A percentile compares a stretch with the other conserved stretches of the same genome.
phyloP scores from a whole-genome alignment of 2,113 vertebrate species.

The Dunckerocampus dactyliophorus region DNA sequence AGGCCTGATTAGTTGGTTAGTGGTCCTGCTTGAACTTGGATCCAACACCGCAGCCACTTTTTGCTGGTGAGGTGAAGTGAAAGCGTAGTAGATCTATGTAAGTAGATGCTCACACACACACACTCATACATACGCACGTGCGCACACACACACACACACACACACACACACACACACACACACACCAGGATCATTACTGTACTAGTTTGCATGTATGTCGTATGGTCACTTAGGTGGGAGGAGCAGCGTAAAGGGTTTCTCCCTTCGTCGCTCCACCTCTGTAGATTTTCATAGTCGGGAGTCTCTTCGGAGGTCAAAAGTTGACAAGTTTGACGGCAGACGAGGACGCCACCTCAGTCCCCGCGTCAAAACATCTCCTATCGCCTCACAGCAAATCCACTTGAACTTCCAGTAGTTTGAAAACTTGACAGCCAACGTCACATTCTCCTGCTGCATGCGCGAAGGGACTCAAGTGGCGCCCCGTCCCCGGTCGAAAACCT shows the following conservation, averaged over 20 bases:
- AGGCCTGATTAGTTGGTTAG: constrained; percentile 44
- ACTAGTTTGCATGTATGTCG: constrained; percentile 77
- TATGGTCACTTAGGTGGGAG: constrained; percentile 72
- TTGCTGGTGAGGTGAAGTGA: constrained; percentile 36
- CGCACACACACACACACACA: too few relatives aligned
- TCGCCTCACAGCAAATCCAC: constrained; percentile 22
- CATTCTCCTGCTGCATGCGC: constrained; percentile 39
- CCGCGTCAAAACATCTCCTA: background rate
- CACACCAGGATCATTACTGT: constrained; percentile 63
- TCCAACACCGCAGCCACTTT: constrained; percentile 16
- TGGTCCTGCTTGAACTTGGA: constrained; percentile 13
- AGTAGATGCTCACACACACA: constrained; percentile 55
- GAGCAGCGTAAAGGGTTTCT: constrained; percentile 33
- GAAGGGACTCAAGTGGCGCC: constrained; percentile 50
- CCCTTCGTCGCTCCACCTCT: constrained; percentile 51
- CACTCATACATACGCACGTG: too few relatives aligned
- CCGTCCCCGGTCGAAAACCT: constrained; percentile 38
- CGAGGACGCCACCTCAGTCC: constrained; percentile 55
- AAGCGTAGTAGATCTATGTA: constrained; percentile 66
- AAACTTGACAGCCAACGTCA: constrained; percentile 31
- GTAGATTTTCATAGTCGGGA: constrained; percentile 72
- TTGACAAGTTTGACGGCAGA: constrained; percentile 46
- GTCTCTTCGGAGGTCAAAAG: constrained; percentile 56
- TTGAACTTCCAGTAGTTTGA: constrained; percentile 8
- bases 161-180: constrained; percentile 12